A percentile compares a stretch with the other conserved stretches of the same genome.
These are phyloP conservation scores for Astreopora myriophthalma DNA, from an alignment of 64 coral and sea anemone genomes.

Conservation along the genomic window DNA sequence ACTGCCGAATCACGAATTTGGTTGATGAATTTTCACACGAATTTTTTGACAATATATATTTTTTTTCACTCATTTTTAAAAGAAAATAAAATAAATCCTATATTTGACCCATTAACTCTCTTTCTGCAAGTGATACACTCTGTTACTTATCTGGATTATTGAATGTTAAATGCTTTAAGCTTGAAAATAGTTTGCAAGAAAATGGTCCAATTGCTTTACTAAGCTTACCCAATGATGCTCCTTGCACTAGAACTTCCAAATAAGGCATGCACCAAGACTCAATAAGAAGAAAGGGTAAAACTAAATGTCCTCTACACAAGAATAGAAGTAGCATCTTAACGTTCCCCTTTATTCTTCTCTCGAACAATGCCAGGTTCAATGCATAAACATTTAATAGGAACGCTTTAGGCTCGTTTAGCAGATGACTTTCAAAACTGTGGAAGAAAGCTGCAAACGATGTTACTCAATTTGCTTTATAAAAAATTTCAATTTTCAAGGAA, in stretches of 20 bases:
- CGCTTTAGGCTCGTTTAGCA: neutral
- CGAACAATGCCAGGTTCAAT: neutral
- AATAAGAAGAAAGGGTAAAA: neutral
- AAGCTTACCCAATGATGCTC: neutral
- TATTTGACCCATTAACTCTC: neutral
- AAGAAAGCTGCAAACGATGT: neutral
- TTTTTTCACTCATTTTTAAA: neutral
- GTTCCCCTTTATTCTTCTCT: neutral
- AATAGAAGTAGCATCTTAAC: neutral
- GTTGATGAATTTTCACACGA: neutral
- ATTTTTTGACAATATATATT: neutral
- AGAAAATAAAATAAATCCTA: constrained; percentile 18
- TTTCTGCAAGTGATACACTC: constrained; percentile 51
- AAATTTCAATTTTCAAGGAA: neutral
- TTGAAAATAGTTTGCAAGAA: neutral
- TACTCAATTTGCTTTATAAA: neutral
- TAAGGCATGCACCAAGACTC: neutral
- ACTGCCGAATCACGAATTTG: neutral
- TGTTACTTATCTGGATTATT: neutral
- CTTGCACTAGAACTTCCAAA: neutral
- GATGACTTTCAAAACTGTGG: neutral
- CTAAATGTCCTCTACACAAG: neutral
- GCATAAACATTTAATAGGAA: neutral
- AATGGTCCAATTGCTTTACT: neutral
- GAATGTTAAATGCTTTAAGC: neutral